phyloP scores from a whole-genome alignment of 2,888 invertebrate genomes.

The Eurytoma adleriae region DNA sequence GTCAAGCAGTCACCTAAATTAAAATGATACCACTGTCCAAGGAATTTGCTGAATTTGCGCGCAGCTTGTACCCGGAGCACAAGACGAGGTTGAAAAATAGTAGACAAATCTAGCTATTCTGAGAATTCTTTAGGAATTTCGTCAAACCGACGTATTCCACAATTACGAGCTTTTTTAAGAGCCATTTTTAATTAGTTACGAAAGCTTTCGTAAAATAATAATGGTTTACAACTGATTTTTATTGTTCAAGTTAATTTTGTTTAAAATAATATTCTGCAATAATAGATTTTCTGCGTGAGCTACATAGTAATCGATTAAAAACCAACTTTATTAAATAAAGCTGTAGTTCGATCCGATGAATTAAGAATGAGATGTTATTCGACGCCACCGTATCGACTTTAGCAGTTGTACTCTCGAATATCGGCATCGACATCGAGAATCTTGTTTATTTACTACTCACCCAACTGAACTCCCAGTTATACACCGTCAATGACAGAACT shows the following conservation, averaged over 20 bases:
- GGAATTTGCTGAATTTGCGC: slow-evolving; percentile 58
- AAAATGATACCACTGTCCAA: slow-evolving; percentile 57
- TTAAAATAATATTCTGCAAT: not conserved
- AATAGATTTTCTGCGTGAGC: not conserved
- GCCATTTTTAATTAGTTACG: not conserved
- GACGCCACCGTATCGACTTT: slow-evolving; percentile 28
- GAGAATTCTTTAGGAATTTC: slow-evolving; percentile 38
- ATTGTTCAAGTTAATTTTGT: not conserved
- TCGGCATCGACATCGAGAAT: slow-evolving; percentile 23
- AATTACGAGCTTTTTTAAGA: slow-evolving; percentile 16
- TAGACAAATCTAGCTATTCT: slow-evolving; percentile 36
- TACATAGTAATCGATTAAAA: not conserved
- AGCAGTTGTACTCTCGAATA: slow-evolving; percentile 32
- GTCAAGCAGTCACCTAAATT: slow-evolving; percentile 61
- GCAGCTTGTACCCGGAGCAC: not conserved
- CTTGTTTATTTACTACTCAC: slow-evolving; percentile 43
- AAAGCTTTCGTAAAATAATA: not conserved
- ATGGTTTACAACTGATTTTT: not conserved
- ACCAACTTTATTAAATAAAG: not conserved
- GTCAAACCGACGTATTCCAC: slow-evolving; percentile 7
- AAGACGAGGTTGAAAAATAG: slow-evolving; percentile 3
- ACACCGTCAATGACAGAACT: slow-evolving; percentile 23
- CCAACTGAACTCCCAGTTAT: not conserved
- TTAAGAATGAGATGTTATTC: slow-evolving; percentile 16
- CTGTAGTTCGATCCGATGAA: not conserved